Base-by-base conservation (phyloP, 2,113 vertebrate species). In the Mastomys natalensis region DNA sequence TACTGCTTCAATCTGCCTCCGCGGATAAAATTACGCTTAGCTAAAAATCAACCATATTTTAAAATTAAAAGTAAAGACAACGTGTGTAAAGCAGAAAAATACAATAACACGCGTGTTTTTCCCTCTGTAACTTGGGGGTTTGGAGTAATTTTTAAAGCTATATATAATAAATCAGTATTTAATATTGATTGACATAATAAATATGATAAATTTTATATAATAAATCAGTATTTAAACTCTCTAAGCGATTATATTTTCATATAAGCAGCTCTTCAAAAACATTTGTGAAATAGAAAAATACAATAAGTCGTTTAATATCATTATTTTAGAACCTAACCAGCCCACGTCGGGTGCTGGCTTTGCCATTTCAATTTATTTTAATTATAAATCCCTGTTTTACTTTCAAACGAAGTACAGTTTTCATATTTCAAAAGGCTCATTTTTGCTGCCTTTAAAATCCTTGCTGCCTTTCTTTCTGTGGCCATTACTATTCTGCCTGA, bases 321-420 rank as follows among this genome's bases (percentile, higher is more conserved):
- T 88, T 53, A 86, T 80, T 92, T 95, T 68, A 92, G 62, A 40
- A 68, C 53, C 26, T 84, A 73, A 58, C 66, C 66, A 84, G 53
- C 24, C 19, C 51, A 74, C 1, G 29, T 45, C 0, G 3, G 62
- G 13, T 86, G 82, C 68, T 94, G 43, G 31, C 74, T 15, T 64
- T 24, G 7, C 70, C 48, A 62, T 19, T 11, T 34, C 64, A 60
- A 64, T 34, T 43, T 3, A 37, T 68, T 43, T 89, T 43, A 70
- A 87, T 15, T 73, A 66, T 5, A 89, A 89, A 48, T 31, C 53
- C 21, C 73, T 51, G 22, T 19, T 88, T 53, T 82, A 77, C 34
- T 92, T 60, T 91, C 53, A 92, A 97, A 82, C 3, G 34, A 70
- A 29, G 15, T 70, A 73, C 76, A 62, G n/a, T 87, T 80, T 96